Evolutionary conservation across 2,888 invertebrate genomes (phyloP).

Genomic region (Steromphala cineraria): DNA sequence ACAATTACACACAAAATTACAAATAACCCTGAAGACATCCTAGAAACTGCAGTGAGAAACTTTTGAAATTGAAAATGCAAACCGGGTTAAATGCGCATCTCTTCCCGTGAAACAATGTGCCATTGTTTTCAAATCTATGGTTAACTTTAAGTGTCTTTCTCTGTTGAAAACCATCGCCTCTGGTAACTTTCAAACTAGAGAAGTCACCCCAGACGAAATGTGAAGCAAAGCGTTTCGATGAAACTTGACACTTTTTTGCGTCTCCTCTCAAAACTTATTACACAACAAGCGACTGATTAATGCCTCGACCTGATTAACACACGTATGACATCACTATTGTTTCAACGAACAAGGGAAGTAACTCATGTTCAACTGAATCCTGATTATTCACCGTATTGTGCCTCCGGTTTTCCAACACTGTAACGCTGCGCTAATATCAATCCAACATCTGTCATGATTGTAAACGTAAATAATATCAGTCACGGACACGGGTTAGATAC

Average conservation of each 20-base stretch:
- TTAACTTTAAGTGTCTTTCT: too few relatives aligned
- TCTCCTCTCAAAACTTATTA: not conserved
- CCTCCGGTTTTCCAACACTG: not conserved
- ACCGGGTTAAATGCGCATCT: too few relatives aligned
- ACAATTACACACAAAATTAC: too few relatives aligned
- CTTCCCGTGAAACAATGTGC: too few relatives aligned
- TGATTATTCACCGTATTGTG: slow-evolving; percentile 2
- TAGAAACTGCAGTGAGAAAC: too few relatives aligned
- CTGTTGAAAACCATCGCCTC: not conserved
- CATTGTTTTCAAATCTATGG: too few relatives aligned
- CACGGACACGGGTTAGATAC: not conserved
- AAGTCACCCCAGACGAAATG: not conserved
- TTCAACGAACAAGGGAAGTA: not conserved
- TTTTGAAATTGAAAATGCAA: too few relatives aligned
- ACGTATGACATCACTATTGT: too few relatives aligned
- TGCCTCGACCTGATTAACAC: not conserved
- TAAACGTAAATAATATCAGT: slow-evolving; percentile 9
- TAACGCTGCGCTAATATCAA: not conserved
- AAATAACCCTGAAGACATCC: too few relatives aligned
- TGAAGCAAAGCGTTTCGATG: not conserved
- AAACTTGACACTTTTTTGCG: slow-evolving; percentile 14
- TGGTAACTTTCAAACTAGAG: not conserved
- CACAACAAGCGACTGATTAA: not conserved
- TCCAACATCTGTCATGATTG: slow-evolving; percentile 15
- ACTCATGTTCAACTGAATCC: not conserved